Evolutionary conservation across 2,888 invertebrate genomes (phyloP).

Genomic region (Acronicta leporina): DNA sequence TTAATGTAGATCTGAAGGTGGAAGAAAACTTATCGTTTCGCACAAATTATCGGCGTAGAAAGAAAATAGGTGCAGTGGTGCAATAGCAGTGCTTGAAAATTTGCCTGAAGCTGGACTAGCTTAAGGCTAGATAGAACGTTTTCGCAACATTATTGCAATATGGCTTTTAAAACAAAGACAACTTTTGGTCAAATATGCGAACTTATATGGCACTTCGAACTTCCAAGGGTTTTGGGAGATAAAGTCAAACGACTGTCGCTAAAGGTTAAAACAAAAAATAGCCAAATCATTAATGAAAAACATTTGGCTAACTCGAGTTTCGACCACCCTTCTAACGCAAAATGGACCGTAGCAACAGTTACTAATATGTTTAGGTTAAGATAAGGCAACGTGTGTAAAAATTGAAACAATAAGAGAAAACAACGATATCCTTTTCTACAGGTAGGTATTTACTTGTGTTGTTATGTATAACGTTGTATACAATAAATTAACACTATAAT

Average conservation of each 20-base stretch:
- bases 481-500: slow-evolving; percentile 44
- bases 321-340: slow-evolving; percentile 5
- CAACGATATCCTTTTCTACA: slow-evolving; percentile 12
- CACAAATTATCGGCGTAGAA: slow-evolving; percentile 1
- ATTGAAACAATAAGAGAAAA: slow-evolving; percentile 28
- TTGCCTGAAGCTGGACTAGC: neutral
- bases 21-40: slow-evolving; percentile 11
- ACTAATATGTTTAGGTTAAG: slow-evolving; percentile 6
- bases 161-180: neutral
- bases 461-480: slow-evolving; percentile 12
- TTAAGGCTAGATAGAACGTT: neutral
- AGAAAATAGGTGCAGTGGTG: slow-evolving; percentile 6
- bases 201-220: slow-evolving; percentile 4
- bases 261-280: slow-evolving; percentile 4
- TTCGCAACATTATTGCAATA: neutral
- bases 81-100: slow-evolving; percentile 1
- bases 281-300: neutral
- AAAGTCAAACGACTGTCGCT: neutral
- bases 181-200: neutral
- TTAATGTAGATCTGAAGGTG: slow-evolving; percentile 12
- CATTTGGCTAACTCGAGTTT: neutral
- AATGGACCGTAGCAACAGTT: slow-evolving; percentile 5
- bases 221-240: neutral
- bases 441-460: slow-evolving; percentile 18
- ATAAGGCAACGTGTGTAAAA: slow-evolving; percentile 12